Percentiles rank a stretch among this genome's conserved stretches.
Conservation (phyloP, 2,888 invertebrate species). For the Catocala fraxini region DNA sequence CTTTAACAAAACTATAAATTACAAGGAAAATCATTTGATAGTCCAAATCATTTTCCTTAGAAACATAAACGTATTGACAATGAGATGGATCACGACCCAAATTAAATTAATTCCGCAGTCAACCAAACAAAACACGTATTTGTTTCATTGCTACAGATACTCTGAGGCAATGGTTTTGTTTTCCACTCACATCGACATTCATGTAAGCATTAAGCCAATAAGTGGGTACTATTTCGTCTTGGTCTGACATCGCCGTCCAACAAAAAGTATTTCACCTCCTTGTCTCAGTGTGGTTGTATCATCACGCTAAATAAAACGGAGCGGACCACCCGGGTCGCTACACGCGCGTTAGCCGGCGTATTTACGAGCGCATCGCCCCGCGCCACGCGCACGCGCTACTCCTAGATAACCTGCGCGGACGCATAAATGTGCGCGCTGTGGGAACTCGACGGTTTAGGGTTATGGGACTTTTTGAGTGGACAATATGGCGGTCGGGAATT, state of each 20-base stretch:
- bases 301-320: conserved; percentile 58
- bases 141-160: no score
- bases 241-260: conserved; percentile 20
- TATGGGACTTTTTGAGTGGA: conserved; percentile 10
- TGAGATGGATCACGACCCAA: no score
- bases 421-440: conserved; percentile 42
- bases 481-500: not conserved
- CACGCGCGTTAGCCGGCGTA: conserved; percentile 66
- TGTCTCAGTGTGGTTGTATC: conserved; percentile 37
- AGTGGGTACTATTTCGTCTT: conserved; percentile 12
- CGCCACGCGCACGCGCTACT: conserved; percentile 45
- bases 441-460: conserved; percentile 27
- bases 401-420: conserved; percentile 57
- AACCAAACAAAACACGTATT: no score
- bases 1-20: no score
- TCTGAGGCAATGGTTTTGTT: not conserved
- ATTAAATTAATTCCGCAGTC: no score
- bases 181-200: conserved; percentile 3
- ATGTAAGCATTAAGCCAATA: not conserved
- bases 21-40: no score
- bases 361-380: conserved; percentile 66
- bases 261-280: conserved; percentile 16
- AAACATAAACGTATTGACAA: no score
- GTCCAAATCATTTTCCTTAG: no score
- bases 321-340: conserved; percentile 73